These are phyloP conservation scores for Malthinus flaveolus DNA, from an alignment of 2,888 invertebrate genomes.

Conservation along the genomic window DNA sequence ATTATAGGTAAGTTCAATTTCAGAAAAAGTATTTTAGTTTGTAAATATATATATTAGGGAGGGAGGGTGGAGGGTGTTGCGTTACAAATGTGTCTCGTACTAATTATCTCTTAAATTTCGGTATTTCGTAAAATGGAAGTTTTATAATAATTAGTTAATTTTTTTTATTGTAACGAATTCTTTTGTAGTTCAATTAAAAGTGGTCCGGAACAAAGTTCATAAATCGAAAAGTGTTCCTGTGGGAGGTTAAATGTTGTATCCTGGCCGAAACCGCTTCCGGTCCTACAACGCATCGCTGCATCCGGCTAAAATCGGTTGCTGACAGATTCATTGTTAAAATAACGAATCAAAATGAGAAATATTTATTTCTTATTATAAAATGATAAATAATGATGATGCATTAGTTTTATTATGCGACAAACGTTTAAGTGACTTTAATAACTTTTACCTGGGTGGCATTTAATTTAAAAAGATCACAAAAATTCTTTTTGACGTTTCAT, in stretches of 20 bases:
- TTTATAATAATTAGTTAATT: constrained; percentile 6
- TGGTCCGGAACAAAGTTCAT: constrained; percentile 21
- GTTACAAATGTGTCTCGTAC: too few species aligned
- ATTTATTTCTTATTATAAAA: constrained; percentile 16
- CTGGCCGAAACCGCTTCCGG: constrained; percentile 30
- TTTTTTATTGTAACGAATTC: constrained; percentile 13
- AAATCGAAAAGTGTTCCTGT: constrained; percentile 29
- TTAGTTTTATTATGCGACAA: constrained; percentile 16
- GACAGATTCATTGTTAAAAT: constrained; percentile 32
- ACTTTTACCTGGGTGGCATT: constrained; percentile 15
- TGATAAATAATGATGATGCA: constrained; percentile 26
- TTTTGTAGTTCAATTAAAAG: constrained; percentile 22
- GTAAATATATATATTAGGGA: too few species aligned
- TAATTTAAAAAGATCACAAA: constrained; percentile 20
- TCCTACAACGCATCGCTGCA: constrained; percentile 31
- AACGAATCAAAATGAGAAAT: constrained; percentile 30
- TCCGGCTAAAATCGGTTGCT: constrained; percentile 29
- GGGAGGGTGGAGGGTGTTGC: too few species aligned
- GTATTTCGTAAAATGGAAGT: too few species aligned
- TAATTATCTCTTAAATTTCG: too few species aligned
- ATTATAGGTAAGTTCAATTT: too few species aligned
- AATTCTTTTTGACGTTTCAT: constrained; percentile 18
- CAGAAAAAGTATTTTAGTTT: too few species aligned
- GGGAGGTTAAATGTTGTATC: constrained; percentile 32
- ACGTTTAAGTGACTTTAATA: constrained; percentile 18